A percentile compares a stretch with the other conserved stretches of the same genome.
Evolutionary conservation across 2,113 vertebrate species (phyloP).

Genomic region (Pandion haliaetus): DNA sequence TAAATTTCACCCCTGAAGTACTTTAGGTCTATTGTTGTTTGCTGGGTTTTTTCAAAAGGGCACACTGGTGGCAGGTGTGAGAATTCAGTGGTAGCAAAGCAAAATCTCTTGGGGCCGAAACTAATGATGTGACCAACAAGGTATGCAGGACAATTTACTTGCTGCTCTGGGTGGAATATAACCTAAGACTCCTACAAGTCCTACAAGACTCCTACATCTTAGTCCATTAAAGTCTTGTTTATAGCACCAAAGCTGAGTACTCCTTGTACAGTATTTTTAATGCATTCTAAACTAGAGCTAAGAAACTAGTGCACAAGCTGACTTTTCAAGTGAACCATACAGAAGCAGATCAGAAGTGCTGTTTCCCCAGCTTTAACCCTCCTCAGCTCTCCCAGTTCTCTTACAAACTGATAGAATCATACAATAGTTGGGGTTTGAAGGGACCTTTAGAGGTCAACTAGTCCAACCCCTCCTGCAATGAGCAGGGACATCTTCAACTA

Average conservation of each 20-base stretch:
- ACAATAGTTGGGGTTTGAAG: neutral
- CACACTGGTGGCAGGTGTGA: neutral
- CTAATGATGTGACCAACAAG: neutral
- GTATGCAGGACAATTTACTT: neutral
- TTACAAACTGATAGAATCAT: neutral
- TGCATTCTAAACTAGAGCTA: neutral
- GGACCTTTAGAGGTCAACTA: neutral
- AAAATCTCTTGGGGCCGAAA: neutral
- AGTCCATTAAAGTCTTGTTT: neutral
- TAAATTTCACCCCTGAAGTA: neutral
- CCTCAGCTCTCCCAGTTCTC: neutral
- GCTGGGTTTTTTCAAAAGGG: neutral
- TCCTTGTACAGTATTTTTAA: neutral
- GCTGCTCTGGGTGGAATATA: neutral
- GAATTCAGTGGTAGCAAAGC: neutral
- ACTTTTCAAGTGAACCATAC: neutral
- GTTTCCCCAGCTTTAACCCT: neutral
- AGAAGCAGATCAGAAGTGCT: neutral
- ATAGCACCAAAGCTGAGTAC: neutral
- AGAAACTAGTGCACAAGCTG: neutral
- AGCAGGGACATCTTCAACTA: neutral
- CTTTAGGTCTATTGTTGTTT: neutral
- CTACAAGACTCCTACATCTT: neutral
- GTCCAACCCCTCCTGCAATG: neutral
- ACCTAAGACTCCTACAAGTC: neutral